Conservation (phyloP, 1,140 invertebrate species). For the Laodelphax striatellus region DNA sequence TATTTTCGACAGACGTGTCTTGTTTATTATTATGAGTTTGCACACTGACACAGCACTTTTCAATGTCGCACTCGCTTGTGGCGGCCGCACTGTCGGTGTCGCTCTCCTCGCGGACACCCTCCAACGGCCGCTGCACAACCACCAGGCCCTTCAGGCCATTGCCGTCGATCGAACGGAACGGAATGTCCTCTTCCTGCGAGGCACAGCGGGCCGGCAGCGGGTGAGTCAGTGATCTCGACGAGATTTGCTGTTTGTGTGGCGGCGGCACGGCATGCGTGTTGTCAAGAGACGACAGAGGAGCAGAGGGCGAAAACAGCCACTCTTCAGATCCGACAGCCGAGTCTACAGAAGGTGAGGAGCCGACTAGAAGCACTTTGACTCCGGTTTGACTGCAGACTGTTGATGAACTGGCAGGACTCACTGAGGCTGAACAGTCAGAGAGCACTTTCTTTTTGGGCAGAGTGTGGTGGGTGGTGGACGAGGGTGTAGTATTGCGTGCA, state of each 20-base stretch:
- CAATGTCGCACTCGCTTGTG: slow-evolving; percentile 12
- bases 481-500: slow-evolving; percentile 11
- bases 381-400: background rate
- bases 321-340: slow-evolving; percentile 47
- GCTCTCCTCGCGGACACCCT: slow-evolving; percentile 39
- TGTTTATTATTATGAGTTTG: background rate
- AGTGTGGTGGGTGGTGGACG: slow-evolving; percentile 5
- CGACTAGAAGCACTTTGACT: slow-evolving; percentile 26
- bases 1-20: background rate
- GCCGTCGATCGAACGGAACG: slow-evolving; percentile 24
- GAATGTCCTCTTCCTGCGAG: slow-evolving; percentile 1
- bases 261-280: slow-evolving; percentile 5
- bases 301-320: slow-evolving; percentile 17
- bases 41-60: background rate
- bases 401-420: slow-evolving; percentile 12
- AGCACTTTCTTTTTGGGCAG: slow-evolving; percentile 17
- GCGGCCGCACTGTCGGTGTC: slow-evolving; percentile 24
- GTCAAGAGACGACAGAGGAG: slow-evolving; percentile 9
- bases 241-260: background rate
- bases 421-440: background rate
- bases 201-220: slow-evolving; percentile 33
- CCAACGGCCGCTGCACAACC: slow-evolving; percentile 26
- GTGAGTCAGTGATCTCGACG: slow-evolving; percentile 36
- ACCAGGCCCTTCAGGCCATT: slow-evolving; percentile 35
- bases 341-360: slow-evolving; percentile 43